Evolutionary conservation across 2,888 invertebrate species (phyloP), one percentile per base, ranked within the genome.

Genomic region (Cataglyphis livida): DNA sequence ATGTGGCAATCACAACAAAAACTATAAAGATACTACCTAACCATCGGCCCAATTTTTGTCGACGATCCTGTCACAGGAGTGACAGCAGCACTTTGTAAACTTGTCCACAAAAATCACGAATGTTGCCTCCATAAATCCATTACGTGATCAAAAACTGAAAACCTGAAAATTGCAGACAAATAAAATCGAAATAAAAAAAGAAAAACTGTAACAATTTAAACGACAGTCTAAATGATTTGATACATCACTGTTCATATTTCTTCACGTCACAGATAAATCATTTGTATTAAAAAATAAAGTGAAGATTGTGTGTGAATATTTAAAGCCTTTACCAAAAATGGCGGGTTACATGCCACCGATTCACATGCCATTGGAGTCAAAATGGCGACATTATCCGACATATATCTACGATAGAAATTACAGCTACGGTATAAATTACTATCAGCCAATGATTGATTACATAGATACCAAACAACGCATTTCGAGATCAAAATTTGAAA

Each of bases 361-460:
- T 51, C 91, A 93, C 70, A 92, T 94, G 90, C 94, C 94, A 64
- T 65, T 93, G 71, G 94, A 93, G 65, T 85, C 92, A 61, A 93
- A 92, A 83, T 94, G 94, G 94, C 93, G 90, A 12, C 94, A 93
- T 83, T 82, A 90, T 73, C 96, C 96, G 75, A 96, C 97, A 28
- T 94, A 96, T 81, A 96, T 97, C 83, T 98, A 98, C 95, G 97
- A 97, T 93, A 96, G 97, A 94, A 98, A 98, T 95, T 98, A 98
- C 95, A 97, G 97, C 89, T 97, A 97, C 94, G 97, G 97, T 74
- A 97, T 98, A 92, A 97, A 98, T 95, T 97, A 96, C 95, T 98
- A 98, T 95, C 97, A 98, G 94, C 98, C 98, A 70, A 98, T 98
- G 98, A 96, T 98, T 92, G 97, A 98, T 95, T 98, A 97, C 93